Evolutionary conservation across 2,888 invertebrate species (phyloP).

Genomic region (Cinara cedri): DNA sequence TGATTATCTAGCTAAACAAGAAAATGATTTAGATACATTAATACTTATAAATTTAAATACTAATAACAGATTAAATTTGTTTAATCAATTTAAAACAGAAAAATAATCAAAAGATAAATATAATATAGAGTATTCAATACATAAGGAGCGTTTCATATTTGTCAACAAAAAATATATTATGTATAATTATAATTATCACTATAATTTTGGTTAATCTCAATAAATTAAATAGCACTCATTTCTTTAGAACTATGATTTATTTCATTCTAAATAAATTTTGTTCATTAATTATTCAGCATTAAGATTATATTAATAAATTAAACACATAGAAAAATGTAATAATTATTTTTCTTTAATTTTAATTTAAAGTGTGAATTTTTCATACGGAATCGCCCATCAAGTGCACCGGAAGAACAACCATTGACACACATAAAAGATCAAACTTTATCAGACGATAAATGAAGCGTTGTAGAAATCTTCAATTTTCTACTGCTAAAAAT

Average conservation of each 20-base stretch:
- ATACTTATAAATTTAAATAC: too few species aligned
- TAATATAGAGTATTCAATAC: too few species aligned
- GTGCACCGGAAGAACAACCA: conserved; percentile 83
- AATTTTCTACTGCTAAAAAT: conserved; percentile 3
- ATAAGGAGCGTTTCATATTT: too few species aligned
- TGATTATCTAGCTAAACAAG: too few species aligned
- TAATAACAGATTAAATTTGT: too few species aligned
- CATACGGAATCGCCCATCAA: conserved; percentile 83
- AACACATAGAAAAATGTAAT: not conserved
- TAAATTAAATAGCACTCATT: not conserved
- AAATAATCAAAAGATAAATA: too few species aligned
- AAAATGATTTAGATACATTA: too few species aligned
- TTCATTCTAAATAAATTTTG: not conserved
- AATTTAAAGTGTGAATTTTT: conserved; percentile 85
- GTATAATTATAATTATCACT: not conserved
- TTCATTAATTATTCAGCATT: too few species aligned
- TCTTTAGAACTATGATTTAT: not conserved
- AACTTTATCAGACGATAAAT: conserved; percentile 70
- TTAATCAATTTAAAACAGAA: too few species aligned
- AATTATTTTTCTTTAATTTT: conserved; percentile 42
- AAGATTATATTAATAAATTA: too few species aligned
- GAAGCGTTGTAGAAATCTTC: conserved; percentile 64
- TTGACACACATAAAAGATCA: conserved; percentile 74
- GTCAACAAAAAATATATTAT: too few species aligned
- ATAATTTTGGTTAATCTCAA: not conserved